Evolutionary conservation across 2,797 vertebrate species (phyloP), one percentile per base, ranked within the genome.

Genomic region (Rhinichthys osculus): DNA sequence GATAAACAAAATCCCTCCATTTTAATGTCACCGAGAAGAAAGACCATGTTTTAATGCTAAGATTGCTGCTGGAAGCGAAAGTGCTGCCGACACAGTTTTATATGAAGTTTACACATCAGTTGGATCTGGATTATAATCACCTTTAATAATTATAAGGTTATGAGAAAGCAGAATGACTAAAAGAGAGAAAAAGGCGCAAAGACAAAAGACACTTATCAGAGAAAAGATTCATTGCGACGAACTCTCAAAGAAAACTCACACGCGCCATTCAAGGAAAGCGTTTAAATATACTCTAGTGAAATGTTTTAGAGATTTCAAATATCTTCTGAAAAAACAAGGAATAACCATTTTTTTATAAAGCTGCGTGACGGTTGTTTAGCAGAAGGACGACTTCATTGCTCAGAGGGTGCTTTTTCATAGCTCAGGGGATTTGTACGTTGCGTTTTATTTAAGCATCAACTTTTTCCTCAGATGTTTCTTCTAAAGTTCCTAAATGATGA

Each of bases 1-100:
- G 94, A 96, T 96, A 95, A 95, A 96, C 95, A 96, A 96, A 96
- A 96, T 96, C 95, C 92, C 94, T 93, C 95, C 93, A 95, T 96
- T 96, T 95, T 95, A 95, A 96, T 95, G 95, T 96, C 95, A 95
- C 93, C 81, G 92, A 95, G 94, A 95, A 96, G 93, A 95, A 95
- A 95, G 95, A 92, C 92, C 91, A 93, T 90, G 93, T 95, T 95
- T 94, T 93, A 94, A 92, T 92, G 91, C 92, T 92, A 92, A 92
- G 33, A 93, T 90, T 91, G 92, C 92, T 87, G 92, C 91, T 90
- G 91, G 87, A 87, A 93, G 79, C 71, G 91, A 90, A 90, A 90
- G 90, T 90, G 91, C 89, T 89, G 79, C 88, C 86, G 92, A 92
- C 81, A 72, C 89, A 85, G 89, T 92, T 89, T 84, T 86, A 72